Evolutionary conservation across 2,888 invertebrate species (phyloP), one percentile per base, ranked within the genome.

Genomic region (Oscheius sp.): DNA sequence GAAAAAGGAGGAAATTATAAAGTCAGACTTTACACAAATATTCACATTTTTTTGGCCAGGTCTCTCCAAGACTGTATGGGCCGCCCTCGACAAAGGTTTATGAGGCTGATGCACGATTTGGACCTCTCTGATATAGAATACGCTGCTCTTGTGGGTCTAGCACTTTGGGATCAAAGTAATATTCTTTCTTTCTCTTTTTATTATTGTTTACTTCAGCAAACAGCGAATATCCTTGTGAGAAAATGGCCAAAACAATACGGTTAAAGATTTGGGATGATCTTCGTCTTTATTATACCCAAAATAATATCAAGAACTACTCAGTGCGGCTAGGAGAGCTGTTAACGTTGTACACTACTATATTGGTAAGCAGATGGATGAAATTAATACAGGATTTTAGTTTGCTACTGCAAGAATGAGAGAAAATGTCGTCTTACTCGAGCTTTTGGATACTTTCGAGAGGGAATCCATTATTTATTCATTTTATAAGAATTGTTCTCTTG

Each of bases 381-480:
- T 61, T n/a, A 35, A 23, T 21, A 13, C 7, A n/a, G 6, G 12
- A 27, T 41, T 61, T 43, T 18, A 61, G 52, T 52, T 49, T 29
- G 66, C 66, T 16, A 35, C 66, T 18, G 66, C 66, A 0, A 27
- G 52, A 49, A 66, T 66, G 66, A 46, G 66, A 49, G 66, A 66
- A 18, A 66, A 66, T 29, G 52, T 66, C 1, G 66, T 66, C 2
- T 21, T 66, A 16, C 29, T 66, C 27, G 66, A 66, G 52, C 35
- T 66, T 21, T 27, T 66, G 49, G 66, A 66, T 35, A 66, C 66
- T 1, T 66, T 66, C 25, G 66, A 52, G 52, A 13, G 23, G 12
- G 66, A 66, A n/a, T 66, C 66, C n/a, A 66, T 66, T 1, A 66
- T 66, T 52, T 66, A 66, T 49, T 66, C 66, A 29, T 66, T 49